Evolutionary conservation across 2,888 invertebrate genomes (phyloP), one percentile per base, ranked within the genome.

Genomic region (Troides oblongomaculatus): DNA sequence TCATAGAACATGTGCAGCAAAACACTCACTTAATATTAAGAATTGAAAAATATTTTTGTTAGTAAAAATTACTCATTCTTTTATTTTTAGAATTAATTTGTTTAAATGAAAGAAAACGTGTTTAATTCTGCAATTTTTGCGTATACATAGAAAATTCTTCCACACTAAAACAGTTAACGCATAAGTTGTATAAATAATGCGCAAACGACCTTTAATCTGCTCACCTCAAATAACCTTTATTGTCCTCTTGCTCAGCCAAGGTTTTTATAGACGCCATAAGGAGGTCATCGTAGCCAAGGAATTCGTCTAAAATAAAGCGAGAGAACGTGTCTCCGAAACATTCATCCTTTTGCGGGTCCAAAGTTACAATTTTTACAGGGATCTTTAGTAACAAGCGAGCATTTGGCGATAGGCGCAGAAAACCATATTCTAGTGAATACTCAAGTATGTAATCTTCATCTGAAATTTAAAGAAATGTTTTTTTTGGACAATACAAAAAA

Each of bases 391-490:
- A 94, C 70, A 97, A 95, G 10, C 99, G 94, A 0, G 98, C 97
- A 65, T 95, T 95, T 0, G 97, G 96, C 4, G 97, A 97, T 7
- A 99, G 92, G 0, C 99, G 95, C 46, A 99, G 93, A 84, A 99
- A 97, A 0, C 99, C 99, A 86, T 99, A 99, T 86, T 99, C 99
- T 75, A 99, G 90, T 0, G 99, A 97, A 92, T 99, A 99, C 87
- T 99, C 99, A 2, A 99, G 97, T 63, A 99, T 99, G 85, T 99
- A 99, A 82, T 98, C 97, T 80, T 99, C 98, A 79, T 97, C 97
- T 84, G 94, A 6, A 65, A 69, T 25, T 46, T 17, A 21, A 25
- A 50, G 4, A 39, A 62, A 43, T 10, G 43, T 46, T 46, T 46
- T 46, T 46, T 46, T 12, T 46, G 46, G 4, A 30, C 30, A 10